A percentile compares a stretch with the other conserved stretches of the same genome.
phyloP scores from a whole-genome alignment of 2,113 vertebrate genomes.

The Melanostigma gelatinosum region DNA sequence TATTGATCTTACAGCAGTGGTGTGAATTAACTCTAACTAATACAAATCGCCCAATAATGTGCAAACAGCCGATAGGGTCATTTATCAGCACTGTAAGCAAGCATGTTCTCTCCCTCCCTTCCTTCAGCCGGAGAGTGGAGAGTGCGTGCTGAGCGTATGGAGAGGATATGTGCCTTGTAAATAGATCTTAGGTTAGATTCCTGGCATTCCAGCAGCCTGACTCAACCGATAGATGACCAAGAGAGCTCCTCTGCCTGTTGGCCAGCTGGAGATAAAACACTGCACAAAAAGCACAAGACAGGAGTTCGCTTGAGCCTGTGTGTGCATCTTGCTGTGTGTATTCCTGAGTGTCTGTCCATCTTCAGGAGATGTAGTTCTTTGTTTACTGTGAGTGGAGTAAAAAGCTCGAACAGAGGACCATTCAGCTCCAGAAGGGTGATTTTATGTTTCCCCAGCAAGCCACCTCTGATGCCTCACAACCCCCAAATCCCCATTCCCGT shows the following conservation, averaged over 20 bases:
- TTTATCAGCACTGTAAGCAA: slow-evolving; percentile 54
- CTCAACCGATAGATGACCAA: slow-evolving; percentile 71
- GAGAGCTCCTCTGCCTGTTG: slow-evolving; percentile 57
- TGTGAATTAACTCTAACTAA: slow-evolving; percentile 59
- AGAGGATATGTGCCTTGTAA: slow-evolving; percentile 78
- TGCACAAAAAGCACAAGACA: slow-evolving; percentile 23
- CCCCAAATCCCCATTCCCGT: slow-evolving; percentile 72
- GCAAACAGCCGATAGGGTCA: slow-evolving; percentile 48
- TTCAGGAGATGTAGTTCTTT: slow-evolving; percentile 60
- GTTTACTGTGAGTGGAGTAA: slow-evolving; percentile 66
- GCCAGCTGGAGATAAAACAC: slow-evolving; percentile 56
- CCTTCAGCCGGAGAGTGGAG: slow-evolving; percentile 41
- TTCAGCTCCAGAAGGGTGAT: slow-evolving; percentile 48
- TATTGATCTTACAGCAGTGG: slow-evolving; percentile 52
- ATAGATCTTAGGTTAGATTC: slow-evolving; percentile 83
- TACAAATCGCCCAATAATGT: slow-evolving; percentile 58
- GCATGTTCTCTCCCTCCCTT: slow-evolving; percentile 19
- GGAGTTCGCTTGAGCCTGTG: slow-evolving; percentile 11
- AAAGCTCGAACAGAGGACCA: slow-evolving; percentile 55
- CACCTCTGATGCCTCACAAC: slow-evolving; percentile 64
- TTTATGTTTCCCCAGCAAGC: slow-evolving; percentile 42
- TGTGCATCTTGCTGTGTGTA: background rate
- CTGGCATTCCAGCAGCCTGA: slow-evolving; percentile 74
- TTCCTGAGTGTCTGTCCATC: slow-evolving; percentile 49
- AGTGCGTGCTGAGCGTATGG: slow-evolving; percentile 48